Percentiles rank a stretch among this genome's conserved stretches.
Evolutionary conservation across 2,888 invertebrate genomes (phyloP).

Genomic region (Amphimallon solstitiale): DNA sequence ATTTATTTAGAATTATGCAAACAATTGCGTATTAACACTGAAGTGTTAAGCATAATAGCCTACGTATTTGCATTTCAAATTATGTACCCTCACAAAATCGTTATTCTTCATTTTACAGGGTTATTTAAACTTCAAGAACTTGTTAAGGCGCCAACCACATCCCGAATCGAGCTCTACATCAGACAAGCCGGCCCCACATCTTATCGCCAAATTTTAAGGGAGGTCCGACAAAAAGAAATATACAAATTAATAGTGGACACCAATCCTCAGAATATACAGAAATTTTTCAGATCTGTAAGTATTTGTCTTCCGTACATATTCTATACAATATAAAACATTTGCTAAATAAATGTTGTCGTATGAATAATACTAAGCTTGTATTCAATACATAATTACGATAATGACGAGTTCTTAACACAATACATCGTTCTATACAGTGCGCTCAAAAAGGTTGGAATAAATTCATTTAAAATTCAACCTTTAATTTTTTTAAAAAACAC

Average conservation of each 20-base stretch:
- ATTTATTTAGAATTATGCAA: too few species aligned
- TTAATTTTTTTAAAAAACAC: too few species aligned
- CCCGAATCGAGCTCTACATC: slow-evolving; percentile 80
- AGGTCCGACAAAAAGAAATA: slow-evolving; percentile 87
- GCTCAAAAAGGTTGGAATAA: too few species aligned
- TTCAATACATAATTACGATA: too few species aligned
- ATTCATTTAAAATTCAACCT: too few species aligned
- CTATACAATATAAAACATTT: not conserved
- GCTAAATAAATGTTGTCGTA: not conserved
- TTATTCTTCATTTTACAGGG: slow-evolving; percentile 64
- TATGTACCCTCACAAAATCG: not conserved
- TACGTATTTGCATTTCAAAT: not conserved
- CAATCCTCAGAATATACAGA: slow-evolving; percentile 81
- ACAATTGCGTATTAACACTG: too few species aligned
- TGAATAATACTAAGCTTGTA: too few species aligned
- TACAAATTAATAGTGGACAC: slow-evolving; percentile 90
- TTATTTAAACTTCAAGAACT: slow-evolving; percentile 87
- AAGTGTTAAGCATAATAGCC: not conserved
- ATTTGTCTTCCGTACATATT: not conserved
- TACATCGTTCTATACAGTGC: too few species aligned
- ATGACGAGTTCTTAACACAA: too few species aligned
- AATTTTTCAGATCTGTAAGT: slow-evolving; percentile 89
- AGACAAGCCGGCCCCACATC: slow-evolving; percentile 77
- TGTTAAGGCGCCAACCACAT: slow-evolving; percentile 74
- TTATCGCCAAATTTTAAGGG: slow-evolving; percentile 79